Conservation (phyloP, 2,113 vertebrate genomes). For the Phaethon lepturus region DNA sequence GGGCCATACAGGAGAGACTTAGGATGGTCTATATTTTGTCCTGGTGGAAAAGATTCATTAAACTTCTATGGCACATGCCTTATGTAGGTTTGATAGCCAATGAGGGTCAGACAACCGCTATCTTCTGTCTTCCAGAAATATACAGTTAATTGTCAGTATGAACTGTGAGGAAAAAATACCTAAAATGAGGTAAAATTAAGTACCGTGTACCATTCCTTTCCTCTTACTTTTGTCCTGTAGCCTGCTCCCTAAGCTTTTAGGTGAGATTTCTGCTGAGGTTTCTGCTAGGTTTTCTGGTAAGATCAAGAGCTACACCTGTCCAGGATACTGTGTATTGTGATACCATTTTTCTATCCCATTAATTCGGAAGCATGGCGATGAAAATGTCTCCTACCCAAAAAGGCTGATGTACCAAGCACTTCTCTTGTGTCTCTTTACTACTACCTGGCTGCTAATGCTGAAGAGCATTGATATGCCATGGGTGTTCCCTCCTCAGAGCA, state of each 20-base stretch:
- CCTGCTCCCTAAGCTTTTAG: not conserved
- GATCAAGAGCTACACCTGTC: not conserved
- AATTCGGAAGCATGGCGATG: not conserved
- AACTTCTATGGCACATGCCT: not conserved
- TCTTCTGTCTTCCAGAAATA: not conserved
- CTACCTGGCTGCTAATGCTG: not conserved
- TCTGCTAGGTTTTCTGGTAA: not conserved
- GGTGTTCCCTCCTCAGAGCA: not conserved
- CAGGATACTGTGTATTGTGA: not conserved
- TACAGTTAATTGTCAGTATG: not conserved
- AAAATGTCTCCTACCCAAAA: not conserved
- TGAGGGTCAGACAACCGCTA: not conserved
- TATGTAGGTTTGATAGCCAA: not conserved
- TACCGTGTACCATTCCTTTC: not conserved
- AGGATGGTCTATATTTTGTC: not conserved
- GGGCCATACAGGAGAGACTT: not conserved
- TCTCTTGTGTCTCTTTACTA: not conserved
- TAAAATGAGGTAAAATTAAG: not conserved
- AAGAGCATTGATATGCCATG: not conserved
- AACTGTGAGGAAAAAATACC: not conserved
- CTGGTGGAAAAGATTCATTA: not conserved
- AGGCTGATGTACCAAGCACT: not conserved
- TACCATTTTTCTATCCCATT: not conserved
- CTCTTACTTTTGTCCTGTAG: not conserved
- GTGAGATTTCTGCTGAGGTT: not conserved